Evolutionary conservation across 1,140 invertebrate species (phyloP).

Genomic region (Lepidurus apus): DNA sequence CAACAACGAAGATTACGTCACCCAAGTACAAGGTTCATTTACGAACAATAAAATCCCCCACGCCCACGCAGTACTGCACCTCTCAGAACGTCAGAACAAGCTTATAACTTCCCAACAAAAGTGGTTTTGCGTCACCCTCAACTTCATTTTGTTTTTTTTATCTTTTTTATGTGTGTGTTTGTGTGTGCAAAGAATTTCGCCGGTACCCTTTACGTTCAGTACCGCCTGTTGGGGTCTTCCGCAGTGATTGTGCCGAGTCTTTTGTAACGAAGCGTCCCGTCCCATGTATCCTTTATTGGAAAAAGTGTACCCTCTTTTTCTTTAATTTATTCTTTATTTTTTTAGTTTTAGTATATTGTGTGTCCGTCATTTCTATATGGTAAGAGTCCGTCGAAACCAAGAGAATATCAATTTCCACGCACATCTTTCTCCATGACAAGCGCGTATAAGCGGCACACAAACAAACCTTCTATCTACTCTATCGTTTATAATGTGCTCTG

Average conservation of each 20-base stretch:
- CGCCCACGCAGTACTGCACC: no score
- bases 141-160: no score
- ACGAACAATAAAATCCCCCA: no score
- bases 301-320: background rate
- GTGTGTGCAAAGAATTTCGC: background rate
- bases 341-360: background rate
- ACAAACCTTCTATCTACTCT: no score
- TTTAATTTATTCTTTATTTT: background rate
- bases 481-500: background rate
- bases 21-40: no score
- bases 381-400: background rate
- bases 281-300: background rate
- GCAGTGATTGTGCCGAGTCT: background rate
- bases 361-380: background rate
- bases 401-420: conserved; percentile 5
- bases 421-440: background rate
- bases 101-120: no score
- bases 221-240: background rate
- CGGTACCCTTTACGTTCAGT: background rate
- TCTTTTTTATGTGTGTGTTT: no score
- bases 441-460: background rate
- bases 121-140: no score
- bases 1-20: no score
- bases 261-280: background rate
- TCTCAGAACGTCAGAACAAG: no score